Evolutionary conservation across 2,888 invertebrate genomes (phyloP), one percentile per base, ranked within the genome.

Genomic region (Meloe dianella): DNA sequence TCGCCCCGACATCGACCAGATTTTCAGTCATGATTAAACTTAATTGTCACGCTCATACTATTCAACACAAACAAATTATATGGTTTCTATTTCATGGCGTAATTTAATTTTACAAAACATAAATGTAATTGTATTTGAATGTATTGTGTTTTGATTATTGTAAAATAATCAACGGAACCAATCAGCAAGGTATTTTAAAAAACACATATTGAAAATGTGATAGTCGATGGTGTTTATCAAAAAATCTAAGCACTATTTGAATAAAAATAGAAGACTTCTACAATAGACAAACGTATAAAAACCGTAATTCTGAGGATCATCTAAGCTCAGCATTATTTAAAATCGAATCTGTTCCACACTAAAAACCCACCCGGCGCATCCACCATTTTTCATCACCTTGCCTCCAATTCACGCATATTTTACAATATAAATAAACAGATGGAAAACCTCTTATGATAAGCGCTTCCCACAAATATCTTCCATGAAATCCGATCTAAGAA

Each of bases 1-100:
- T 22, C 9, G 6, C 54, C 67, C 64, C 67, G 67, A 67, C 32
- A 64, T 17, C 30, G 17, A 57, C 9, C 22, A 64, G 67, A 67
- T 67, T 65, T 62, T 58, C 35, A 20, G 17, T 20, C 10, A n/a
- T 54, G 65, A 65, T 68, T 60, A 58, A 60, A n/a, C 32, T 24
- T 68, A 68, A 68, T 65, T 68, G 65, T 64, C 68, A 68, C 68
- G 68, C 67, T 64, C 63, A 20, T 20, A 12, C 27, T 6, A 54
- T 24, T 35, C 10, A 58, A 57, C 64, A 67, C 67, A 61, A 47
- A 64, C 22, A 51, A 10, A 51, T 20, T 24, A 3, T 3, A 61
- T 8, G 10, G 32, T 56, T 56, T 47, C 8, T 10, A 38, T 59
- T 56, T 29, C 60, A 56, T 57, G 61, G 32, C 27, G 29, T 32